Evolutionary conservation across 1,140 invertebrate species (phyloP).

Genomic region (Drosophila yakuba): DNA sequence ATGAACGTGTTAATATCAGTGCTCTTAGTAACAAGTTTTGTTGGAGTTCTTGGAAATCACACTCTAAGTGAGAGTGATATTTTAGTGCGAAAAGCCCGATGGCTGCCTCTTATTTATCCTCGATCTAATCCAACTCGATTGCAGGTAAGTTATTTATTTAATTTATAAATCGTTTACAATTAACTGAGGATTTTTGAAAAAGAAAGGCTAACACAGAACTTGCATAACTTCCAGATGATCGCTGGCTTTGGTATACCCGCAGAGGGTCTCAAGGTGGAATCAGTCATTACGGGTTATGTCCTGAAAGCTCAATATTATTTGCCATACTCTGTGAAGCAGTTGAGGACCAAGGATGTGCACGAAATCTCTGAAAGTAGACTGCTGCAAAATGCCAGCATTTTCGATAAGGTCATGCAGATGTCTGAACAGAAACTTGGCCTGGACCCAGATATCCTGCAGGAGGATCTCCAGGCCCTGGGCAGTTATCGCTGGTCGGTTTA

Average conservation of each 20-base stretch:
- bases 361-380: conserved; percentile 23
- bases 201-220: too few species aligned
- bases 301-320: conserved; percentile 75
- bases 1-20: neutral
- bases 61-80: conserved; percentile 37
- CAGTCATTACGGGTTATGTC: conserved; percentile 76
- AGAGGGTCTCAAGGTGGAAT: conserved; percentile 59
- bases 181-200: too few species aligned
- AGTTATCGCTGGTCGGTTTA: conserved; percentile 72
- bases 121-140: conserved; percentile 47
- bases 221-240: conserved; percentile 53
- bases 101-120: conserved; percentile 63
- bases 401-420: conserved; percentile 44
- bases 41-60: neutral
- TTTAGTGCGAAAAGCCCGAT: conserved; percentile 60
- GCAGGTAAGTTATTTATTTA: conserved; percentile 32
- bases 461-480: conserved; percentile 11
- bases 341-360: conserved; percentile 53
- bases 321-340: conserved; percentile 53
- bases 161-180: too few species aligned
- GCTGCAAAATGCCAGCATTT: conserved; percentile 51
- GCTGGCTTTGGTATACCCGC: conserved; percentile 80
- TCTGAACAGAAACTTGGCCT: conserved; percentile 47
- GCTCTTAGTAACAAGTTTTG: neutral
- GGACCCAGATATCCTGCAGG: conserved; percentile 1